These are phyloP conservation scores for Tor tambroides DNA, from an alignment of 2,113 vertebrate species.

Conservation along the genomic window DNA sequence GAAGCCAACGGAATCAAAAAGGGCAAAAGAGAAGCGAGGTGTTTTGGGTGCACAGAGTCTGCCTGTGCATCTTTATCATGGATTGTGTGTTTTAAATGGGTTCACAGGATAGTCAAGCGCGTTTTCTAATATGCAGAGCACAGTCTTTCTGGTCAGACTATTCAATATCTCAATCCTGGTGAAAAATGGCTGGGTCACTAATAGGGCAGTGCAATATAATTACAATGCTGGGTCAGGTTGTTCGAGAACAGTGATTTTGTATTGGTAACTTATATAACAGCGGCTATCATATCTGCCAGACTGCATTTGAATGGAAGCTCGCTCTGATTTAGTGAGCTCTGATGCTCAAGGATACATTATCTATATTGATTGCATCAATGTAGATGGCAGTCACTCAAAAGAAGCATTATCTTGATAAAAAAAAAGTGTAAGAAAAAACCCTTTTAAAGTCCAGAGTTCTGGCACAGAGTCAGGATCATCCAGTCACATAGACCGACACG, in stretches of 20 bases:
- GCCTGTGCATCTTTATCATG: neutral
- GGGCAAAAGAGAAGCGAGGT: neutral
- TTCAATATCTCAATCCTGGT: slow-evolving; percentile 23
- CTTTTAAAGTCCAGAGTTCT: slow-evolving; percentile 37
- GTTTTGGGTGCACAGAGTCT: neutral
- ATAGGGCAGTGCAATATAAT: slow-evolving; percentile 21
- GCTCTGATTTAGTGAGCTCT: slow-evolving; percentile 38
- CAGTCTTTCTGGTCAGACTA: neutral
- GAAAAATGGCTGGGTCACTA: slow-evolving; percentile 28
- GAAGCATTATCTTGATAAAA: slow-evolving; percentile 60
- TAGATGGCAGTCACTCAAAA: slow-evolving; percentile 56
- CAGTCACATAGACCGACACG: slow-evolving; percentile 6
- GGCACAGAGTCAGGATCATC: slow-evolving; percentile 28
- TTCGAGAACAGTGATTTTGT: slow-evolving; percentile 47
- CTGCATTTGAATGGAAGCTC: slow-evolving; percentile 32
- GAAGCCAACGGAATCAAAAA: slow-evolving; percentile 25
- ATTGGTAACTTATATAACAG: slow-evolving; percentile 38
- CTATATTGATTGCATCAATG: slow-evolving; percentile 56
- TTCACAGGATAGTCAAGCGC: neutral
- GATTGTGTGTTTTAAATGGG: neutral
- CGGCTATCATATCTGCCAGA: slow-evolving; percentile 25
- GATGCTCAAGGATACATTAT: slow-evolving; percentile 54
- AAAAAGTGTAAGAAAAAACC: slow-evolving; percentile 37
- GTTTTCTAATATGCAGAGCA: neutral
- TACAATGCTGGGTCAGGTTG: neutral